Evolutionary conservation across 2,113 vertebrate genomes (phyloP), one percentile per base, ranked within the genome.

Genomic region (Strix uralensis): DNA sequence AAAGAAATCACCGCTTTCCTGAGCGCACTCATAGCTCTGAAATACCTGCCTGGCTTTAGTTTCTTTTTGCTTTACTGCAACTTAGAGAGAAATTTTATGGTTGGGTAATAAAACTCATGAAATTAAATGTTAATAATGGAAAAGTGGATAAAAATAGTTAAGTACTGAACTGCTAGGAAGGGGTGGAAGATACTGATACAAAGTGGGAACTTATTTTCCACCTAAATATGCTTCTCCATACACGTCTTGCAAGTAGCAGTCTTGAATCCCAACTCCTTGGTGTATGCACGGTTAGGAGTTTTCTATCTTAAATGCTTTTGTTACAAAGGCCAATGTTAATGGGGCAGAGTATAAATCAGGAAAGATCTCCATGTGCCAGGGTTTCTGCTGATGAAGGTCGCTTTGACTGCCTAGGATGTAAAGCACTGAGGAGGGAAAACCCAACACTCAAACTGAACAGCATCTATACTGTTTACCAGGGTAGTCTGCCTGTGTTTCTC

Each of bases 211-310:
- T 81, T 77, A 26, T 11, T 86, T 77, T 80, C 55, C 21, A 52
- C 20, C 27, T 30, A 38, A 26, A 3, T 36, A 4, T 36, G 22
- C 22, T 88, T 86, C 55, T 70, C 16, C 11, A 8, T 42, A n/a
- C 7, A 13, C 0, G 1, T 54, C n/a, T 77, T 70, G n/a, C 22
- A 54, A 30, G 12, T 40, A 49, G 26, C 19, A 30, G 10, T 73
- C 42, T 58, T 62, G 59, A 69, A 73, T 92, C 20, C 46, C 59
- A 70, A 0, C 29, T 79, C 42, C 10, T 54, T 44, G 14, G 16
- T 38, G 7, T 75, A 13, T 2, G 5, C 44, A 34, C 0, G 0
- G 20, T 40, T 49, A 82, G 30, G 58, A 62, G 25, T 81, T 84
- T 57, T 89, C 11, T 7, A 1, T 79, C 23, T 67, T 63, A 67